Evolutionary conservation across 1,140 invertebrate species (phyloP), one percentile per base, ranked within the genome.

Genomic region (Lepidurus arcticus): DNA sequence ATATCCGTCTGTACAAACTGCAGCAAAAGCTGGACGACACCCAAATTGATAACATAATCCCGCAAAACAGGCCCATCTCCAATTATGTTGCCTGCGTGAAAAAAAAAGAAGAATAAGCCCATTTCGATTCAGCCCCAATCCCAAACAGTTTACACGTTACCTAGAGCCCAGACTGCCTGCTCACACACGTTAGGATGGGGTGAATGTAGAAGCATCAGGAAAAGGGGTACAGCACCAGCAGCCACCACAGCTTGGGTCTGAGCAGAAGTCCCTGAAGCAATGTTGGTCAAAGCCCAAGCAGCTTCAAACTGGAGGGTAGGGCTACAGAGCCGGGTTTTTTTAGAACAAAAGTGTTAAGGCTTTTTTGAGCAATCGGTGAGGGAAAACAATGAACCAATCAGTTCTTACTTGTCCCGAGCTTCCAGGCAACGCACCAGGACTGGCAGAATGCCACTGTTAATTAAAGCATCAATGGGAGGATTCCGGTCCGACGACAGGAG

Each of bases 251-350:
- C 91, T 44, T 97, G 94, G 26, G 98, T 99, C 88, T 99, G 98
- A 81, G 90, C 88, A 0, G 96, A 97, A 73, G 95, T 98, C 76
- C 98, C 98, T 76, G 95, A 98, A 5, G 98, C 98, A 83, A 99
- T 99, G 84, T 99, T 99, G 81, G 98, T 99, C 79, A 99, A 87
- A 74, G 97, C 98, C 98, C 98, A 99, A 16, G 97, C 96, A 80
- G 97, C 96, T 88, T 99, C 98, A 86, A 99, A 99, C 86, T 99
- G 97, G 80, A 99, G 86, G 77, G 92, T 91, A 73, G 96, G 93
- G 85, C 95, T 96, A 84, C 34, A 78, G 44, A 47, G 42, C 42
- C 44, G 24, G 24, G 11, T 43, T 43, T 44, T 24, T 42, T 76
- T 0, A 34, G 8, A 13, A 43, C 7, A 76, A 43, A 42, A n/a